A percentile compares a stretch with the other conserved stretches of the same genome.
Evolutionary conservation across 2,113 vertebrate genomes (phyloP).

Genomic region (Miniopterus natalensis): DNA sequence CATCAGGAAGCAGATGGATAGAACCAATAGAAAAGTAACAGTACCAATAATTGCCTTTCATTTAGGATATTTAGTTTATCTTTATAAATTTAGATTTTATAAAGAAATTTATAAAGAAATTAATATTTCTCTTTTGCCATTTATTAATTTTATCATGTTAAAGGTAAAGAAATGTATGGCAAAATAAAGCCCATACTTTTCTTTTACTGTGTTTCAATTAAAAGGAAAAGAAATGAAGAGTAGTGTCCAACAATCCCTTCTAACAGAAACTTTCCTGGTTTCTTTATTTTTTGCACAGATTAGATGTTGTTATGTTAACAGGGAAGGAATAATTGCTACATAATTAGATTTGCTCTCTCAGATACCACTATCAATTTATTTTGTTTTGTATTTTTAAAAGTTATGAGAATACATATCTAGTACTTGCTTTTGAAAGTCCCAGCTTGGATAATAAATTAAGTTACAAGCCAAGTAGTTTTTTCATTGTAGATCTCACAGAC

Average conservation of each 20-base stretch:
- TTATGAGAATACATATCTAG: constrained; percentile 9
- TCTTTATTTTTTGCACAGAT: constrained; percentile 22
- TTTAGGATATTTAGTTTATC: constrained; percentile 5
- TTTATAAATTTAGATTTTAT: constrained; percentile 32
- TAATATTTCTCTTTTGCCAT: not conserved
- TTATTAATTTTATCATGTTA: constrained; percentile 19
- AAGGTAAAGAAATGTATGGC: not conserved
- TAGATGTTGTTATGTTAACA: constrained; percentile 51
- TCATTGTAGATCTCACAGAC: not conserved
- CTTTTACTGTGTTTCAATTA: not conserved
- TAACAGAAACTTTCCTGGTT: not conserved
- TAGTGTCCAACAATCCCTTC: not conserved
- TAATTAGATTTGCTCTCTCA: constrained; percentile 61
- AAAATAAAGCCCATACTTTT: not conserved
- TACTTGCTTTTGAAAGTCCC: constrained; percentile 60
- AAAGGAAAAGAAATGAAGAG: constrained; percentile 41
- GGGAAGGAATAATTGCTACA: constrained; percentile 2
- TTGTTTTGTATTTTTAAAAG: constrained; percentile 33
- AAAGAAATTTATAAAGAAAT: too few species aligned
- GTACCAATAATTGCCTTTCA: not conserved
- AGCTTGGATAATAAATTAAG: not conserved
- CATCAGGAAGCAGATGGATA: constrained; percentile 37
- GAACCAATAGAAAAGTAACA: constrained; percentile 52
- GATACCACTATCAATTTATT: constrained; percentile 51
- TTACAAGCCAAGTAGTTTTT: not conserved